Conservation (phyloP, 2,888 invertebrate genomes). For the Euproctis similis region DNA sequence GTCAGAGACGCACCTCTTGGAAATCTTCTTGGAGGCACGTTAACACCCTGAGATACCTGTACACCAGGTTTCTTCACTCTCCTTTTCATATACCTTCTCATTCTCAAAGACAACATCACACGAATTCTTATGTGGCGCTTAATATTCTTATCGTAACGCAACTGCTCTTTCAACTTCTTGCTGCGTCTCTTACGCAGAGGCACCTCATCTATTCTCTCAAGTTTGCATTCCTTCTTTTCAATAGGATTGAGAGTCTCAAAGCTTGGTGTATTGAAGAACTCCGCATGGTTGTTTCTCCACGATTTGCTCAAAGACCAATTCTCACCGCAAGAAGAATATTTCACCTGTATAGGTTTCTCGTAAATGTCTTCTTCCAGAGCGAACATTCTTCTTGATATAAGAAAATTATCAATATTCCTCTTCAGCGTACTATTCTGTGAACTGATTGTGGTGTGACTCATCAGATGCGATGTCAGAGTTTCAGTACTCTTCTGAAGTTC, state of each 20-base stretch:
- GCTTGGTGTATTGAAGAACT: slow-evolving; percentile 49
- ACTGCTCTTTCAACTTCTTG: slow-evolving; percentile 60
- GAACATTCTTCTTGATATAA: slow-evolving; percentile 56
- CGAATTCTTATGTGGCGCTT: slow-evolving; percentile 79
- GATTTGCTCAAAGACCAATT: slow-evolving; percentile 72
- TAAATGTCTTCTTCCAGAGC: slow-evolving; percentile 63
- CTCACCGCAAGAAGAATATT: slow-evolving; percentile 58
- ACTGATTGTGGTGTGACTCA: slow-evolving; percentile 56
- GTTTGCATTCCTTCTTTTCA: slow-evolving; percentile 35
- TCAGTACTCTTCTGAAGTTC: slow-evolving; percentile 41
- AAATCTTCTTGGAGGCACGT: slow-evolving; percentile 54
- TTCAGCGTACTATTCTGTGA: slow-evolving; percentile 58
- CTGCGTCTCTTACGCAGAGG: slow-evolving; percentile 46
- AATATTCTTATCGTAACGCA: slow-evolving; percentile 75
- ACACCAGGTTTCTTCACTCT: slow-evolving; percentile 40
- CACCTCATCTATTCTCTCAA: slow-evolving; percentile 61
- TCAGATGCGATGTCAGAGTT: slow-evolving; percentile 53
- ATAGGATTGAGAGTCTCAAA: slow-evolving; percentile 38
- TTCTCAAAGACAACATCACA: slow-evolving; percentile 79
- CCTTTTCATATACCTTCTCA: slow-evolving; percentile 72
- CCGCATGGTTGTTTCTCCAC: slow-evolving; percentile 57
- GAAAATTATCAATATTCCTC: slow-evolving; percentile 59
- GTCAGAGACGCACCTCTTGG: slow-evolving; percentile 46
- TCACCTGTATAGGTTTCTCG: slow-evolving; percentile 59
- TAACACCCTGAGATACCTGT: slow-evolving; percentile 33